Evolutionary conservation across 2,113 vertebrate species (phyloP).

Genomic region (Oryzias javanicus): DNA sequence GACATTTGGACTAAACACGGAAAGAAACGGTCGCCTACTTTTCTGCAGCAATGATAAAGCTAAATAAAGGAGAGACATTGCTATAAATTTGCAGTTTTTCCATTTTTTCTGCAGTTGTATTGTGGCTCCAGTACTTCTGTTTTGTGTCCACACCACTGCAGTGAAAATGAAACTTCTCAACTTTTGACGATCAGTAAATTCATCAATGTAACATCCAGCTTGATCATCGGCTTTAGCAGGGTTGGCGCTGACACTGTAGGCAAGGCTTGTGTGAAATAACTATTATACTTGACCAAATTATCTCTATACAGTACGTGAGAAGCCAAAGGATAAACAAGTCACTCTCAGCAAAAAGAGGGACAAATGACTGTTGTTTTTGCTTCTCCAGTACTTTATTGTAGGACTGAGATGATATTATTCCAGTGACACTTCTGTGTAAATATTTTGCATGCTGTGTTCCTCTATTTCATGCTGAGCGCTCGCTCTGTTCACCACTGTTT

Average conservation of each 20-base stretch:
- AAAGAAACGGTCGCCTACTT: not conserved
- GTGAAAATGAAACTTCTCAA: not conserved
- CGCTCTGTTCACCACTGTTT: slow-evolving; percentile 73
- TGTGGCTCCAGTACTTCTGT: not conserved
- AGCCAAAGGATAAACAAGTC: slow-evolving; percentile 47
- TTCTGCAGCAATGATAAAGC: slow-evolving; percentile 9
- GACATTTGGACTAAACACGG: too few relatives aligned
- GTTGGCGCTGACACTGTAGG: slow-evolving; percentile 6
- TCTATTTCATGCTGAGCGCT: slow-evolving; percentile 54
- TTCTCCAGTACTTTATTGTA: slow-evolving; percentile 63
- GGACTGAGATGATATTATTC: slow-evolving; percentile 72
- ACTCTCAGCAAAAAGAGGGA: slow-evolving; percentile 27
- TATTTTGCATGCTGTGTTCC: slow-evolving; percentile 62
- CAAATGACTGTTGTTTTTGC: slow-evolving; percentile 54
- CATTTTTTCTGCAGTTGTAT: slow-evolving; percentile 5
- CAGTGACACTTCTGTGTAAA: slow-evolving; percentile 72
- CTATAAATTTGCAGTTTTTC: not conserved
- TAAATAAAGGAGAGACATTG: not conserved
- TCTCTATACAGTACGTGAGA: slow-evolving; percentile 25
- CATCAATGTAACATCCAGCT: slow-evolving; percentile 20
- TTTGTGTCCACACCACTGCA: not conserved
- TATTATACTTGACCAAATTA: slow-evolving; percentile 57
- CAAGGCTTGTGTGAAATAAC: slow-evolving; percentile 35
- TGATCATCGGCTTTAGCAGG: slow-evolving; percentile 3
- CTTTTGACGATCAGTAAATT: not conserved